These are phyloP conservation scores for Piscicola geometra DNA, from an alignment of 2,888 invertebrate genomes.

Conservation along the genomic window DNA sequence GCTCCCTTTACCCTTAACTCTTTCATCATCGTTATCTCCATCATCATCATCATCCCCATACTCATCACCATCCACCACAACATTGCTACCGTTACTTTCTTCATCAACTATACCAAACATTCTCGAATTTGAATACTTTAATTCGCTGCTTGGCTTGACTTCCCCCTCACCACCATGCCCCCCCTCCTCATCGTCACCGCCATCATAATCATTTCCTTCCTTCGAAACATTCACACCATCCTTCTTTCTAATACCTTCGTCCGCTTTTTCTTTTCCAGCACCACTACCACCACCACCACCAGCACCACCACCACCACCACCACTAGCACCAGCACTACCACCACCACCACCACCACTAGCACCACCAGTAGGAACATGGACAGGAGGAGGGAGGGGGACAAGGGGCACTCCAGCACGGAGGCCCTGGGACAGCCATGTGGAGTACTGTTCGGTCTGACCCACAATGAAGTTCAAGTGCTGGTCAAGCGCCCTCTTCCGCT, in stretches of 20 bases:
- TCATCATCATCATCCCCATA: neutral
- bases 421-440: constrained; percentile 59
- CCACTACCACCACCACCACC: neutral
- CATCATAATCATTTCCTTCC: neutral
- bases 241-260: neutral
- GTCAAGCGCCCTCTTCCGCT: constrained; percentile 87
- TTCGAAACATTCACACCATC: neutral
- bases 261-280: neutral
- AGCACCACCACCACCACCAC: neutral
- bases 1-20: neutral
- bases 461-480: constrained; percentile 95
- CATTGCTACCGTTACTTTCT: neutral
- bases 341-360: neutral
- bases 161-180: neutral
- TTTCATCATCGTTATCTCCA: neutral
- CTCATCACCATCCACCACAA: neutral
- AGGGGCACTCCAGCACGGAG: constrained; percentile 40
- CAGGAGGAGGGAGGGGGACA: no score
- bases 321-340: neutral
- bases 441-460: constrained; percentile 95
- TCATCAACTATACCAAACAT: neutral
- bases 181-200: neutral
- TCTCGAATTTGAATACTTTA: no score
- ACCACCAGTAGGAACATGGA: no score
- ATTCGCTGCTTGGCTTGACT: no score